Conservation (phyloP, 2,113 vertebrate species). For the Macrotus californicus region DNA sequence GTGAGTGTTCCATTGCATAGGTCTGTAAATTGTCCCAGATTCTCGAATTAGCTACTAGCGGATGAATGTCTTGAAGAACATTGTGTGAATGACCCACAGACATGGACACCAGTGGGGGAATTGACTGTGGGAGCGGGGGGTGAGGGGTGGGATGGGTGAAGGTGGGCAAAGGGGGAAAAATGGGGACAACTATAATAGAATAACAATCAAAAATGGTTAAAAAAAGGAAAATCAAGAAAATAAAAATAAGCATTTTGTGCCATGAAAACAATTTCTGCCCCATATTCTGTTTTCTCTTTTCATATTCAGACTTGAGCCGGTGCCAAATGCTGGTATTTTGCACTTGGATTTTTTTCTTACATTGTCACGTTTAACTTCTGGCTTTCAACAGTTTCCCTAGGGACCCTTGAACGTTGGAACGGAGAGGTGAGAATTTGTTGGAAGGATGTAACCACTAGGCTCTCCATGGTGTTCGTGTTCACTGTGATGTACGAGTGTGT, state of each 20-base stretch:
- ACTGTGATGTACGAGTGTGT: neutral
- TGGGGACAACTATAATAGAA: too few relatives aligned
- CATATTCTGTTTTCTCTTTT: slow-evolving; percentile 2
- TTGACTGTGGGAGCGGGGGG: too few relatives aligned
- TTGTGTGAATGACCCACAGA: too few relatives aligned
- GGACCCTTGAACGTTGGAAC: slow-evolving; percentile 15
- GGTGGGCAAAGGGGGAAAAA: too few relatives aligned
- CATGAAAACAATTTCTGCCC: neutral
- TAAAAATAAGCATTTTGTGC: too few relatives aligned
- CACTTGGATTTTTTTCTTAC: neutral
- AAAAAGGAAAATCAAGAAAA: too few relatives aligned
- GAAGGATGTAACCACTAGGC: neutral
- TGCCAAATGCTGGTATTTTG: neutral
- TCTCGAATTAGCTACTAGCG: neutral
- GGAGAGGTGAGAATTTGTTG: neutral
- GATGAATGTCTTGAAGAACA: neutral
- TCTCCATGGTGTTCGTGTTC: neutral
- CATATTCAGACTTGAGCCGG: neutral
- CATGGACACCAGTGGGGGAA: too few relatives aligned
- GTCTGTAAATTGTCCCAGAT: neutral
- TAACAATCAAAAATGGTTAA: too few relatives aligned
- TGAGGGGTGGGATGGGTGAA: too few relatives aligned
- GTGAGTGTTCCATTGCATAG: neutral
- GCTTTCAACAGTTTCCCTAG: neutral
- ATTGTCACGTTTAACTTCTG: neutral